Conservation (phyloP, 2,113 vertebrate species). For the Emydocephalus ijimae region DNA sequence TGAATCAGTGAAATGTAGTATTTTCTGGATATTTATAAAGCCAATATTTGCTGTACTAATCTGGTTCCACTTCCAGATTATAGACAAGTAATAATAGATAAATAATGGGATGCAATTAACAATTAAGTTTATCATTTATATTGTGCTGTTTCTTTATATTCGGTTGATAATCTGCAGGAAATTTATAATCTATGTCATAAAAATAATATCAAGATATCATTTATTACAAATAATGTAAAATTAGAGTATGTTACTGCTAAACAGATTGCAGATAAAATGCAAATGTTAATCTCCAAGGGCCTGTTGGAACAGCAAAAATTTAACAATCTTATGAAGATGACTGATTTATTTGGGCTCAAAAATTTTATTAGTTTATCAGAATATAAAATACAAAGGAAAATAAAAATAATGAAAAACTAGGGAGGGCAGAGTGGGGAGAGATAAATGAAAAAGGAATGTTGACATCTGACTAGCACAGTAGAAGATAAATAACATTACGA, state of each 20-base stretch:
- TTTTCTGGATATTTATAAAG: not conserved
- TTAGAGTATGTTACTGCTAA: not conserved
- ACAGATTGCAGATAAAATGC: not conserved
- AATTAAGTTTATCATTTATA: not conserved
- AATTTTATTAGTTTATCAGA: not conserved
- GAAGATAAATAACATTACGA: not conserved
- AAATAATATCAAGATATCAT: not conserved
- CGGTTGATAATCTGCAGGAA: not conserved
- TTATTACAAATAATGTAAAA: not conserved
- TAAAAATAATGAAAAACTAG: not conserved
- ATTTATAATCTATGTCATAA: not conserved
- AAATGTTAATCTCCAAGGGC: not conserved
- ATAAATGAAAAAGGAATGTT: not conserved
- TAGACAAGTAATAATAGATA: not conserved
- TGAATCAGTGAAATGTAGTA: not conserved
- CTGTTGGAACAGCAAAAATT: not conserved
- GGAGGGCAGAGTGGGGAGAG: not conserved
- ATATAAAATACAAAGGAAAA: not conserved
- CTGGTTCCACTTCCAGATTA: not conserved
- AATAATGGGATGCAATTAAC: not conserved
- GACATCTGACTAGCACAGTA: not conserved
- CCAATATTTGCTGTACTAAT: not conserved
- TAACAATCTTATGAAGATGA: not conserved
- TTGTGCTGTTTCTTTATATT: not conserved
- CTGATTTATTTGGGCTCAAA: not conserved